Base-by-base conservation (phyloP, 2,797 vertebrate species). In the Cottoperca gobio region DNA sequence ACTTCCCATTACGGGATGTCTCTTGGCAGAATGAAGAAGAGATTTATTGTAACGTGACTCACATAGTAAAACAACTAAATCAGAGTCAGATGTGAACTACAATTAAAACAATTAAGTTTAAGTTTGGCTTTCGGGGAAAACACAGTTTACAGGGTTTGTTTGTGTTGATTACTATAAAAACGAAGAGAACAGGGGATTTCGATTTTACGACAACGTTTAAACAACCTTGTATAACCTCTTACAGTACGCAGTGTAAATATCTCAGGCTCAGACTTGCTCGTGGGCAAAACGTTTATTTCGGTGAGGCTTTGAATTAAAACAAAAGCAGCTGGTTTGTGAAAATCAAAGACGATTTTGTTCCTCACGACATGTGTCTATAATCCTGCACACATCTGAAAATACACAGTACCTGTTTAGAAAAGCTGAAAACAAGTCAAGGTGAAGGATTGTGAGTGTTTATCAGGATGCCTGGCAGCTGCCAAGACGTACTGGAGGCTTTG, bases 241-340 rank as follows among this genome's bases (percentile, higher is more conserved):
- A 9, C 1, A 46, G 19, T 13, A 8, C 0, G 4, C 39, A 8
- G n/a, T 1, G 1, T 40, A 26, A 42, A 60, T 8, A 21, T n/a
- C n/a, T n/a, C n/a, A n/a, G n/a, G n/a, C n/a, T 33, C 37, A 3
- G 4, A 10, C 24, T 3, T 10, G 11, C n/a, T n/a, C n/a, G n/a
- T n/a, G n/a, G n/a, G n/a, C n/a, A 45, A 2, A 21, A 9, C 26
- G 24, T 46, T 16, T 5, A 48, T 19, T 7, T 11, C 4, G 3
- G 5, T 13, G 3, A 50, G 13, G 14, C 13, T 52, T 61, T 33
- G 9, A 28, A 43, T 19, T 6, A 5, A 53, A 61, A 50, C 42
- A 13, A 64, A 57, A 66, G 28, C 46, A 59, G 55, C 55, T 48
- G 61, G 8, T 81, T 73, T 52, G 24, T 43, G 50, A 62, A 40